Percentiles rank a stretch among this genome's conserved stretches.
Evolutionary conservation across 2,797 vertebrate genomes (phyloP).

Genomic region (Amphiprion clarkii): DNA sequence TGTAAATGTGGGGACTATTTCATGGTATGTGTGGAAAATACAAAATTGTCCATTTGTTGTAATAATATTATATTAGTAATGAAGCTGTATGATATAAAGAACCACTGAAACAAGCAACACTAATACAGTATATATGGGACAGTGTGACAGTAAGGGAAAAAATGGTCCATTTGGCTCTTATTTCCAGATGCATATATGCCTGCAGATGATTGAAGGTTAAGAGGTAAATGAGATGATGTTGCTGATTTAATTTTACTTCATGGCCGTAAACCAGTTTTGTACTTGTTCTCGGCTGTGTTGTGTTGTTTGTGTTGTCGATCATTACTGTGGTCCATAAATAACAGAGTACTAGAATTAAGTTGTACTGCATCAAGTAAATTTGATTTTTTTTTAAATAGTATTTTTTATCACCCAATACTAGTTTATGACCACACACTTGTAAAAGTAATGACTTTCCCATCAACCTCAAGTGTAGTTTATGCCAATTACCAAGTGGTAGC

Average conservation of each 20-base stretch:
- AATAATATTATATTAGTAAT: neutral
- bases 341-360: neutral
- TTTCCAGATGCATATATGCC: neutral
- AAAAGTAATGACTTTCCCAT: neutral
- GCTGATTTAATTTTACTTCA: constrained; percentile 3
- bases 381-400: neutral
- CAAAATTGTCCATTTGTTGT: neutral
- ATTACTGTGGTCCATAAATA: neutral
- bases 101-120: neutral
- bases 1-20: no score
- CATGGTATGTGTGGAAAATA: no score
- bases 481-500: constrained; percentile 1
- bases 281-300: neutral
- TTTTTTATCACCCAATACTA: neutral
- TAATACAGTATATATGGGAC: neutral
- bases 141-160: neutral
- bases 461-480: neutral
- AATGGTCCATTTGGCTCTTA: no score
- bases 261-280: neutral
- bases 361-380: neutral
- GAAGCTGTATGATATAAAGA: no score
- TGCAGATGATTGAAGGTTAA: neutral
- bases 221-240: neutral
- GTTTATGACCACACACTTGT: neutral
- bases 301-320: neutral